Conservation (phyloP, 2,888 invertebrate genomes). For the Plebejus anna region DNA sequence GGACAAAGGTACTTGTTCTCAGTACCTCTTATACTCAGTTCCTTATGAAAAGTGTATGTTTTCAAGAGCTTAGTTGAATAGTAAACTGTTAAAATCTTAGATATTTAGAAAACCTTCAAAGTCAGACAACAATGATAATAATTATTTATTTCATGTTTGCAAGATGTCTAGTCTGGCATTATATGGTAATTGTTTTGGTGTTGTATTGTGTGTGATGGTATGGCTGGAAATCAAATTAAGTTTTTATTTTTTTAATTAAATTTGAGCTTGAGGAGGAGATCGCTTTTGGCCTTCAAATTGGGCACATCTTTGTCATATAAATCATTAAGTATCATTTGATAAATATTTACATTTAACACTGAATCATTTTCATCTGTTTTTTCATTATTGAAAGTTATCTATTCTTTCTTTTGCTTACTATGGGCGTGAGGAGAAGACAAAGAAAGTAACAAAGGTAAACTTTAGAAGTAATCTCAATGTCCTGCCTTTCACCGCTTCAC, state of each 20-base stretch:
- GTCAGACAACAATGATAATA: neutral
- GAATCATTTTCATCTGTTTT: constrained; percentile 9
- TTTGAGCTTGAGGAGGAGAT: neutral
- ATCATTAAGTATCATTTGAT: neutral
- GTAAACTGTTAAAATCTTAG: too few relatives aligned
- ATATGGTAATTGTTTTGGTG: neutral
- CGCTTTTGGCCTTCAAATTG: neutral
- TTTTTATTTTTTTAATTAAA: neutral
- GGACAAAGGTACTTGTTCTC: neutral
- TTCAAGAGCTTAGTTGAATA: too few relatives aligned
- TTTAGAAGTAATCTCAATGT: constrained; percentile 6
- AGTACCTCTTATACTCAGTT: neutral
- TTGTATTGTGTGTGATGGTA: neutral
- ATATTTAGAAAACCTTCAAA: neutral
- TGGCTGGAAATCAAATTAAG: neutral
- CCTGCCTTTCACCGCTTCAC: constrained; percentile 15
- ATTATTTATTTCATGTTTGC: too few relatives aligned
- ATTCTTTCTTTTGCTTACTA: constrained; percentile 26
- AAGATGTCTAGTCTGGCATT: neutral
- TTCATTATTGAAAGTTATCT: constrained; percentile 23
- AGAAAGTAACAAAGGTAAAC: constrained; percentile 26
- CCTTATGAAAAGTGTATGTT: too few relatives aligned
- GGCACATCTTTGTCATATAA: constrained; percentile 2
- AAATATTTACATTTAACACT: neutral
- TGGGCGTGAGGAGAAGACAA: constrained; percentile 28